phyloP scores from a whole-genome alignment of 2,113 vertebrate species.

The Chionis minor region DNA sequence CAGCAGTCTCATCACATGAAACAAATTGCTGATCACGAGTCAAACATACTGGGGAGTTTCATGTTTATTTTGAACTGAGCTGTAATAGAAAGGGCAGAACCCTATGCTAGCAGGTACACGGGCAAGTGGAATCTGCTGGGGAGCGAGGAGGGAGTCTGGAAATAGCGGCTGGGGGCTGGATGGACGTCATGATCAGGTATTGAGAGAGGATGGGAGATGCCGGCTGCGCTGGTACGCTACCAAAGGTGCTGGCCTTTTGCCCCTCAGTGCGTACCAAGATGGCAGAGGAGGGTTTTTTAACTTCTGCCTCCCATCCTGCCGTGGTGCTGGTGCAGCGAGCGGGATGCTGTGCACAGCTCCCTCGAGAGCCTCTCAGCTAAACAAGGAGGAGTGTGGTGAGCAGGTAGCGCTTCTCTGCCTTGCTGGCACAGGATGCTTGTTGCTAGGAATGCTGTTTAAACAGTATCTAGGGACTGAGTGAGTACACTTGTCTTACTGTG shows the following conservation, averaged over 20 bases:
- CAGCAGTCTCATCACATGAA: conserved; percentile 10
- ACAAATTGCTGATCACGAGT: background rate
- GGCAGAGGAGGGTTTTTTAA: background rate
- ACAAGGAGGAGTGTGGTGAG: background rate
- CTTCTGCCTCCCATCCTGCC: background rate
- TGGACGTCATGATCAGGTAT: rapidly evolving
- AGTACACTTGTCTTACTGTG: background rate
- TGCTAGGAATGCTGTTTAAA: background rate
- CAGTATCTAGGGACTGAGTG: background rate
- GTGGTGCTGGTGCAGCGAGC: rapidly evolving
- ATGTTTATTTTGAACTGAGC: background rate
- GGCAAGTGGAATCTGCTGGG: background rate
- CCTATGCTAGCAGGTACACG: background rate
- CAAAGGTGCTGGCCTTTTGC: no score
- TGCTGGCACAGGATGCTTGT: background rate
- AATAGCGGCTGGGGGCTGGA: background rate
- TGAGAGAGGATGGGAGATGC: background rate
- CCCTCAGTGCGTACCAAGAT: no score
- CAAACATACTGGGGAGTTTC: background rate
- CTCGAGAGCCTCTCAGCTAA: background rate
- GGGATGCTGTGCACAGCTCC: background rate
- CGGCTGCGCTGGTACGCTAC: background rate
- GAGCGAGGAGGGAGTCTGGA: background rate
- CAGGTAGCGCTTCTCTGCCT: background rate
- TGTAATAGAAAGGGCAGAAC: background rate